Evolutionary conservation across 2,797 vertebrate species (phyloP).

Genomic region (Heliangelus exortis): DNA sequence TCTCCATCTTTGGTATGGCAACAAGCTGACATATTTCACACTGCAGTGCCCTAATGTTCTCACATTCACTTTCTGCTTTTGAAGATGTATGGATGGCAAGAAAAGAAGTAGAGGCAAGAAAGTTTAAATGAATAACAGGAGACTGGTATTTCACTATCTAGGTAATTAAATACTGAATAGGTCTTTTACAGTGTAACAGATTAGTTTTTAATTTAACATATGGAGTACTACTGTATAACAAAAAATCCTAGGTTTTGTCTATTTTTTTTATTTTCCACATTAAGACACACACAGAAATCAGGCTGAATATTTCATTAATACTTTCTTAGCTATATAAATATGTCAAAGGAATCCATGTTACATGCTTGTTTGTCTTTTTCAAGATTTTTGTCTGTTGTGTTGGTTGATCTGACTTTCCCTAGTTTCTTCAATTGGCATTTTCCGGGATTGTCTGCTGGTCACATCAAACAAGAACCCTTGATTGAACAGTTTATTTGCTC

Average conservation of each 20-base stretch:
- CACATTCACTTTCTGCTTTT: neutral
- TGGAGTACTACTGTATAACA: neutral
- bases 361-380: accelerated
- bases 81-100: neutral
- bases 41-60: neutral
- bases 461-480: neutral
- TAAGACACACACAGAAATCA: neutral
- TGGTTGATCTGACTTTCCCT: neutral
- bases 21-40: neutral
- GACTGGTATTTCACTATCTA: neutral
- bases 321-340: neutral
- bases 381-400: neutral
- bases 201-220: neutral
- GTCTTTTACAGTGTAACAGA: neutral
- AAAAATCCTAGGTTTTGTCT: neutral
- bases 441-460: neutral
- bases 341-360: neutral
- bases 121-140: neutral
- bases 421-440: neutral
- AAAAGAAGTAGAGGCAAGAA: neutral
- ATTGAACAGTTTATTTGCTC: neutral
- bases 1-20: neutral
- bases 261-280: neutral
- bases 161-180: neutral
- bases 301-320: neutral